phyloP scores from a whole-genome alignment of 1,140 invertebrate species.

The Drosophila pseudoobscura region DNA sequence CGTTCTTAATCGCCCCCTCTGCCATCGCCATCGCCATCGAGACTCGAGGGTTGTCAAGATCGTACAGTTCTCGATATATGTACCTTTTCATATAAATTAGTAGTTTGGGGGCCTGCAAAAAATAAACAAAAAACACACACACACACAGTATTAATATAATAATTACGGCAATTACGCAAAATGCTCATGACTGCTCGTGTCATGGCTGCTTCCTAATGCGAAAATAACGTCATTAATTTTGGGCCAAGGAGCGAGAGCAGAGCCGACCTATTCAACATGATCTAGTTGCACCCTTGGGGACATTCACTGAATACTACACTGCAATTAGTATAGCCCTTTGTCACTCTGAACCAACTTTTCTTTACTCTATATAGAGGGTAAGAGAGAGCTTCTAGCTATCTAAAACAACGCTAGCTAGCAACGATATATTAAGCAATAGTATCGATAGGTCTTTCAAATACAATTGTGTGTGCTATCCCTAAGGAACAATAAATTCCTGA shows the following conservation, averaged over 20 bases:
- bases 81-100: too few relatives aligned
- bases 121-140: slow-evolving; percentile 9
- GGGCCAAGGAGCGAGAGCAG: slow-evolving; percentile 12
- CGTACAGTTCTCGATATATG: slow-evolving; percentile 4
- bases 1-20: slow-evolving; percentile 52
- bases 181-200: slow-evolving; percentile 76
- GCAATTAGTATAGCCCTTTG: neutral
- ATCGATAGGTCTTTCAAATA: too few relatives aligned
- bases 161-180: slow-evolving; percentile 75
- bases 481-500: too few relatives aligned
- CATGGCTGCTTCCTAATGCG: slow-evolving; percentile 81
- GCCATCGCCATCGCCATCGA: slow-evolving; percentile 2
- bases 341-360: too few relatives aligned
- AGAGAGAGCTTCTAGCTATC: too few relatives aligned
- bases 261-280: slow-evolving; percentile 7
- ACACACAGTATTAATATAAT: slow-evolving; percentile 50
- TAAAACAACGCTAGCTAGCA: too few relatives aligned
- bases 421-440: too few relatives aligned
- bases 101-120: neutral
- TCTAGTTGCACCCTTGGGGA: slow-evolving; percentile 12
- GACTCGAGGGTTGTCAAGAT: slow-evolving; percentile 35
- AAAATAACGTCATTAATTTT: slow-evolving; percentile 80
- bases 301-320: neutral
- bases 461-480: too few relatives aligned
- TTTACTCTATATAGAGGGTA: too few relatives aligned